phyloP scores from a whole-genome alignment of 2,797 vertebrate genomes.

The Alcedo atthis region DNA sequence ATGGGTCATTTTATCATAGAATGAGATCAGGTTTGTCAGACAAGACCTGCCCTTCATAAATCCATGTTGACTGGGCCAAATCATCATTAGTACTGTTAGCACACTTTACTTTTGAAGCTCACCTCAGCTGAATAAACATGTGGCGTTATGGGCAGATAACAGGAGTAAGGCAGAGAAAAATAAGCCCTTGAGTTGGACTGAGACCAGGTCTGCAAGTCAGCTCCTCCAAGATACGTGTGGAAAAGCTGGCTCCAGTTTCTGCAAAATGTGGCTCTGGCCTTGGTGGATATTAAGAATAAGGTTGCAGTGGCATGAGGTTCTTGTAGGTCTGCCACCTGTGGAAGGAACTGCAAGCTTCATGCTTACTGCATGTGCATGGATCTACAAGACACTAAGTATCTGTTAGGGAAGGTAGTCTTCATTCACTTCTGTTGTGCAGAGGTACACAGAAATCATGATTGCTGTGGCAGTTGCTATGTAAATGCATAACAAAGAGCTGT shows the following conservation, averaged over 20 bases:
- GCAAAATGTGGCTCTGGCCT: neutral
- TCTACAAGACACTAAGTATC: neutral
- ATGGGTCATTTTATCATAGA: too few species aligned
- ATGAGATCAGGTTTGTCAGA: too few species aligned
- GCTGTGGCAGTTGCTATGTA: neutral
- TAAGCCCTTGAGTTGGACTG: neutral
- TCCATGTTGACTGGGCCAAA: neutral
- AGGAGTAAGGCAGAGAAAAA: neutral
- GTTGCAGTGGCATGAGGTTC: neutral
- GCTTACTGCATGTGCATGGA: accelerated
- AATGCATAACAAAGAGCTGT: neutral
- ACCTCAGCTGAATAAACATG: neutral
- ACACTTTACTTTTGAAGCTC: neutral
- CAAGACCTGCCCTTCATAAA: too few species aligned
- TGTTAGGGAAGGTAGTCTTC: neutral
- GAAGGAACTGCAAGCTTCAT: neutral
- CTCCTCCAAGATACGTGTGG: neutral
- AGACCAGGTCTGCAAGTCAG: neutral
- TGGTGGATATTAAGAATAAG: neutral
- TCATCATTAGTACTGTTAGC: neutral
- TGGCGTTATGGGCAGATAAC: neutral
- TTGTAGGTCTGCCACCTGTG: neutral
- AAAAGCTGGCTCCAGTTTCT: neutral
- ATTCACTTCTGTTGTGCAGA: neutral
- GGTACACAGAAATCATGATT: neutral